Evolutionary conservation across 2,888 invertebrate genomes (phyloP).

Genomic region (Portevinia maculata): DNA sequence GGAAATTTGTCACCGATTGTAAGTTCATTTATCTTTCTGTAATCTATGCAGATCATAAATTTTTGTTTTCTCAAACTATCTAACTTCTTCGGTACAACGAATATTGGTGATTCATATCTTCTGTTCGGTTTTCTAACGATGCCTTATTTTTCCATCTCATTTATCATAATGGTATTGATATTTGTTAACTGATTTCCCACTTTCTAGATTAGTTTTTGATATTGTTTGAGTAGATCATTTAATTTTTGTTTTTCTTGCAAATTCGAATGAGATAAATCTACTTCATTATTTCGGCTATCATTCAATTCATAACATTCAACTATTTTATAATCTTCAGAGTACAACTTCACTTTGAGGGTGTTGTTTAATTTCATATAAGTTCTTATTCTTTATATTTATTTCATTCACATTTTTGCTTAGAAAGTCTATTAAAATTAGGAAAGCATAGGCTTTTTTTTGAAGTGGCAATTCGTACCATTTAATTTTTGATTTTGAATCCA

Average conservation of each 20-base stretch:
- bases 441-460: background rate
- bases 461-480: no score
- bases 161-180: background rate
- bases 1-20: conserved; percentile 5
- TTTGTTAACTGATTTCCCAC: background rate
- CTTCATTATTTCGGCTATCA: background rate
- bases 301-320: background rate
- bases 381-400: background rate
- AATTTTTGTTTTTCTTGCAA: background rate
- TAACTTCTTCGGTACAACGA: background rate
- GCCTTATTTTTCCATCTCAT: background rate
- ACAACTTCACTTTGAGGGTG: background rate
- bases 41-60: conserved; percentile 12
- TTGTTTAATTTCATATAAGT: background rate
- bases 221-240: no score
- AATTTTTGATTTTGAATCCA: background rate
- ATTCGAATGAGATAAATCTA: background rate
- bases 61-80: conserved; percentile 31
- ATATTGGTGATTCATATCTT: background rate
- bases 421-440: background rate
- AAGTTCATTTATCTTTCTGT: background rate
- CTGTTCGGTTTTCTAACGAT: background rate
- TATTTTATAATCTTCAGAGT: background rate
- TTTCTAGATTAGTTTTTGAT: background rate
- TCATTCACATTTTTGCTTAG: background rate